Percentiles rank a stretch among this genome's conserved stretches.
These are phyloP conservation scores for Liopterus haemorrhoidalis DNA, from an alignment of 2,888 invertebrate genomes.

Conservation along the genomic window DNA sequence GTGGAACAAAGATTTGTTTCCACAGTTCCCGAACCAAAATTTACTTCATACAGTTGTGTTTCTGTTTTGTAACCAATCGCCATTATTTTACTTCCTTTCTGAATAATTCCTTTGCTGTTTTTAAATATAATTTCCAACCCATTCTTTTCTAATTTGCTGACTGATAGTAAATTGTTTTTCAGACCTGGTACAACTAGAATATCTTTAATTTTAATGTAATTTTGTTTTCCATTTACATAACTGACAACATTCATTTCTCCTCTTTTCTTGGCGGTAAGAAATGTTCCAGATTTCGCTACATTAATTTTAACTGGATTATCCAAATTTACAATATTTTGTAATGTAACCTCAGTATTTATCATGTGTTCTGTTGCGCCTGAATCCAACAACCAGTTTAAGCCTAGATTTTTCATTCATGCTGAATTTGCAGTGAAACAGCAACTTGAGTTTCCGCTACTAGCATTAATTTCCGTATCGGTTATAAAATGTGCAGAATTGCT, in stretches of 20 bases:
- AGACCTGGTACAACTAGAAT: conserved; percentile 26
- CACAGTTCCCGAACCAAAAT: conserved; percentile 10
- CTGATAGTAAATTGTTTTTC: conserved; percentile 28
- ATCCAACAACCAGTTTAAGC: conserved; percentile 31
- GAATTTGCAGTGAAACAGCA: too few relatives aligned
- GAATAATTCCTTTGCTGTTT: conserved; percentile 27
- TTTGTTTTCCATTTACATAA: conserved; percentile 4
- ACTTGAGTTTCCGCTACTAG: too few relatives aligned
- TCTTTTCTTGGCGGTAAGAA: conserved; percentile 35
- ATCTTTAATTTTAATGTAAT: conserved; percentile 16
- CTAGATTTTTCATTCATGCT: too few relatives aligned
- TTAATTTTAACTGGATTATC: conserved; percentile 34
- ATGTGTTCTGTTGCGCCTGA: conserved; percentile 32
- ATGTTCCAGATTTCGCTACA: conserved; percentile 35
- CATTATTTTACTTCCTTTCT: conserved; percentile 17
- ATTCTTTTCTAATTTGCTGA: conserved; percentile 28
- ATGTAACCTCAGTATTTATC: conserved; percentile 8
- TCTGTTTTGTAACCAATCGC: conserved; percentile 18
- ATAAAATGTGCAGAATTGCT: too few relatives aligned
- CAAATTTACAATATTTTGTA: conserved; percentile 27
- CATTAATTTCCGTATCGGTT: too few relatives aligned
- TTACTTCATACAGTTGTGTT: conserved; percentile 21
- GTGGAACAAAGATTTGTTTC: not conserved
- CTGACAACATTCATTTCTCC: conserved; percentile 21
- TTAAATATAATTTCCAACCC: conserved; percentile 26